A percentile compares a stretch with the other conserved stretches of the same genome.
These are phyloP conservation scores for Bellardia bayeri DNA, from an alignment of 2,888 invertebrate genomes.

Conservation along the genomic window DNA sequence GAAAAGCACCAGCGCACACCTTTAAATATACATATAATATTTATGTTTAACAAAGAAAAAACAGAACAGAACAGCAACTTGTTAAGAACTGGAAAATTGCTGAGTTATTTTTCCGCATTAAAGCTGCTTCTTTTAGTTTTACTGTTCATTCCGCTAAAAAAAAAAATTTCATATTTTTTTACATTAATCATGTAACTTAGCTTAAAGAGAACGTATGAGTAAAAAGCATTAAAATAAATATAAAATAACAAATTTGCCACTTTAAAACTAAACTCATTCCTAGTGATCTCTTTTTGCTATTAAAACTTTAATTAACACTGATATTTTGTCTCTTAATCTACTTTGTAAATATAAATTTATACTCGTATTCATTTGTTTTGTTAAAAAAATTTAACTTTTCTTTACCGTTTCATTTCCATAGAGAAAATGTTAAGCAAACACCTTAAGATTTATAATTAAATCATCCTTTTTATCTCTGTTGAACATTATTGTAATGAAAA, in stretches of 20 bases:
- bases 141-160: not conserved
- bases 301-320: not conserved
- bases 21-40: conserved; percentile 24
- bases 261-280: not conserved
- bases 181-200: not conserved
- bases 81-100: conserved; percentile 38
- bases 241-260: not conserved
- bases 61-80: conserved; percentile 25
- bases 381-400: conserved; percentile 4
- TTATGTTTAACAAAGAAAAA: not conserved
- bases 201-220: not conserved
- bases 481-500: not conserved
- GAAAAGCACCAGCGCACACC: conserved; percentile 22
- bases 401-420: not conserved
- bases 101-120: conserved; percentile 58
- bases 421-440: not conserved
- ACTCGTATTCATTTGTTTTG: not conserved
- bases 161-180: not conserved
- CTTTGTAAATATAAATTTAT: conserved; percentile 21
- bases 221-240: no score
- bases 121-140: conserved; percentile 22
- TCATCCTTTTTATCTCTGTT: conserved; percentile 36
- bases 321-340: not conserved
- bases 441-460: conserved; percentile 37
- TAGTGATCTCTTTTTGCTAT: not conserved